phyloP scores from a whole-genome alignment of 2,797 vertebrate genomes.

The Kryptolebias ocellatus region DNA sequence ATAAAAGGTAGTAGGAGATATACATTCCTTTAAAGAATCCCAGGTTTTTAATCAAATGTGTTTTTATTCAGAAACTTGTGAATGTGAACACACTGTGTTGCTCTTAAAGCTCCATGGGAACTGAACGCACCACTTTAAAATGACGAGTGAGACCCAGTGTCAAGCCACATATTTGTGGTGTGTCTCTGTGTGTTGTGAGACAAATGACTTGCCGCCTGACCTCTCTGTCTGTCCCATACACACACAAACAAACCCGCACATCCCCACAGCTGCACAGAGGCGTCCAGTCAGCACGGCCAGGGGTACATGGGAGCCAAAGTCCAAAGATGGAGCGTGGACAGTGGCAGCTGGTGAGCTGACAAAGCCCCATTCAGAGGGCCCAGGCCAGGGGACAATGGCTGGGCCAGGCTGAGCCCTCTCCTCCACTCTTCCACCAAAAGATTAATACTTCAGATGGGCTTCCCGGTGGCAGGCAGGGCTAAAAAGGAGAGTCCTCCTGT shows the following conservation, averaged over 20 bases:
- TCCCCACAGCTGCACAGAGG: conserved; percentile 82
- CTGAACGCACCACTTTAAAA: conserved; percentile 58
- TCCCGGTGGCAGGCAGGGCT: conserved; percentile 83
- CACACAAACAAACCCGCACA: conserved; percentile 56
- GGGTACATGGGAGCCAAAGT: conserved; percentile 79
- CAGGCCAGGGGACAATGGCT: conserved; percentile 81
- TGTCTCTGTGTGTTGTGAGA: conserved; percentile 57
- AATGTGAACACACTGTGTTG: conserved; percentile 20
- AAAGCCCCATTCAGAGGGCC: conserved; percentile 84
- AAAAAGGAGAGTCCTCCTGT: conserved; percentile 84
- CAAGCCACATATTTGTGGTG: conserved; percentile 61
- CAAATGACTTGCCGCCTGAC: conserved; percentile 78
- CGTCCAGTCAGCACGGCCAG: conserved; percentile 80
- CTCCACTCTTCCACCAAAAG: conserved; percentile 83
- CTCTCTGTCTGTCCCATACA: conserved; percentile 58
- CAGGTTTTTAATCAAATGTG: too few relatives aligned
- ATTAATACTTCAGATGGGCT: conserved; percentile 87
- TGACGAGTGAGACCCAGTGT: conserved; percentile 49
- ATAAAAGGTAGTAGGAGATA: too few relatives aligned
- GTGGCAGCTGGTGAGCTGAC: conserved; percentile 85
- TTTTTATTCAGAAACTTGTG: not conserved
- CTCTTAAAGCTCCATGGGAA: conserved; percentile 56
- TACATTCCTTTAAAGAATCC: too few relatives aligned
- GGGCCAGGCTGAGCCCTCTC: conserved; percentile 80
- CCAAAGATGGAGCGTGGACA: conserved; percentile 80